Conservation (phyloP, 2,113 vertebrate species). For the Catharus minimus region DNA sequence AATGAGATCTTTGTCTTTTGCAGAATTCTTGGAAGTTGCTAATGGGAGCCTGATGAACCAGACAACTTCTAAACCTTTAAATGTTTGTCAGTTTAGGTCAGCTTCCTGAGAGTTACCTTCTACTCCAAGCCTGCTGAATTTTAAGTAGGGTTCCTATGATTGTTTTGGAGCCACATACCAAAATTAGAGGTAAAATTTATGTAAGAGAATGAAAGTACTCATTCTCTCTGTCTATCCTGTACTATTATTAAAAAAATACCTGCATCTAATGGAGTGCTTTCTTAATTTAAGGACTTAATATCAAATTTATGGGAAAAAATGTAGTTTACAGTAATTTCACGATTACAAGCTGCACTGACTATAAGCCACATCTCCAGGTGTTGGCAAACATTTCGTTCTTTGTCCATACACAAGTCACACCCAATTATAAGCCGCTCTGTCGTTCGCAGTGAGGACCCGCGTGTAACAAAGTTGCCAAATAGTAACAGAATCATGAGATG, state of each 20-base stretch:
- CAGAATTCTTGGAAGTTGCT: neutral
- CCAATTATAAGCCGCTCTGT: too few species aligned
- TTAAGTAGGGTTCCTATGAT: neutral
- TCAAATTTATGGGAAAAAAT: neutral
- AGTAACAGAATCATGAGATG: too few species aligned
- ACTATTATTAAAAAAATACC: neutral
- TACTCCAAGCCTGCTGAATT: neutral
- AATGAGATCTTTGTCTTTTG: neutral
- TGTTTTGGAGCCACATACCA: neutral
- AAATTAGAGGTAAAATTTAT: neutral
- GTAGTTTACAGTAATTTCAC: too few species aligned
- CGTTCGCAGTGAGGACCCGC: too few species aligned
- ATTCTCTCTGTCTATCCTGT: neutral
- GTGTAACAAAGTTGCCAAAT: too few species aligned
- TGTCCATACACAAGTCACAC: too few species aligned
- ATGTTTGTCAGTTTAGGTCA: neutral
- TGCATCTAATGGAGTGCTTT: neutral
- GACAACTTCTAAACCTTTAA: neutral
- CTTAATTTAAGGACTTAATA: neutral
- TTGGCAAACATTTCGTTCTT: too few species aligned
- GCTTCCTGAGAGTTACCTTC: neutral
- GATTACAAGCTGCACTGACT: too few species aligned
- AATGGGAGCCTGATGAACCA: neutral
- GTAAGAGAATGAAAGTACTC: neutral
- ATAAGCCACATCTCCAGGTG: too few species aligned